phyloP scores from a whole-genome alignment of 2,888 invertebrate species.

The Drosophila anomelani region DNA sequence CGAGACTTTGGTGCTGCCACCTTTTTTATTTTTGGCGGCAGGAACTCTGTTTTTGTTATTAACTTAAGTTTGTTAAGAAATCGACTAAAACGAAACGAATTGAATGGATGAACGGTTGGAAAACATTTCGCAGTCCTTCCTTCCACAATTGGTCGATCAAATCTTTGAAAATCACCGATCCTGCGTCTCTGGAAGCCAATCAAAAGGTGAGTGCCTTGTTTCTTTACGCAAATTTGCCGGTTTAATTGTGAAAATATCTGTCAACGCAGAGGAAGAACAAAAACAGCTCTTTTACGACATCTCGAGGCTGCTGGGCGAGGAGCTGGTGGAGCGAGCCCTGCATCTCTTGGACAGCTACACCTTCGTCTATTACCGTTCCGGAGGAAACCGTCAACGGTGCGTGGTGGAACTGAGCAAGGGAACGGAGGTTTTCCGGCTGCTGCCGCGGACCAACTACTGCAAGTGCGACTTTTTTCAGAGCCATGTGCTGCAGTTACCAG shows the following conservation, averaged over 20 bases:
- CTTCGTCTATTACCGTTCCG: conserved; percentile 10
- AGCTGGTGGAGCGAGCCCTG: conserved; percentile 20
- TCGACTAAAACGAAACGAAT: not conserved
- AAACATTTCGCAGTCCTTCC: conserved; percentile 1
- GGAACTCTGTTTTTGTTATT: conserved; percentile 3
- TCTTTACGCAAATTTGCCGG: not conserved
- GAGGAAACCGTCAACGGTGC: not conserved
- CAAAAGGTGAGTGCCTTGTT: not conserved
- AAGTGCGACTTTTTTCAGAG: conserved; percentile 87
- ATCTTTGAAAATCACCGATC: conserved; percentile 12
- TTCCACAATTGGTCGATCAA: conserved; percentile 18
- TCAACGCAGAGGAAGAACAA: not conserved
- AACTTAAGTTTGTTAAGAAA: not conserved
- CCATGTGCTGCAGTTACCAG: conserved; percentile 85
- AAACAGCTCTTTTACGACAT: conserved; percentile 20
- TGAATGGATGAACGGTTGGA: conserved; percentile 18
- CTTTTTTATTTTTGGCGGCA: conserved; percentile 26
- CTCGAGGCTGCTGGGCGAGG: conserved; percentile 8
- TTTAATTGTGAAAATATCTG: not conserved
- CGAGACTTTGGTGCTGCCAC: not conserved
- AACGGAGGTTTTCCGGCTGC: conserved; percentile 15
- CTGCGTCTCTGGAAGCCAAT: not conserved
- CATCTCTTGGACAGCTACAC: conserved; percentile 24
- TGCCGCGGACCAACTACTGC: conserved; percentile 89
- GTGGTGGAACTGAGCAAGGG: conserved; percentile 34